Evolutionary conservation across 2,888 invertebrate species (phyloP).

Genomic region (Pyralis farinalis): DNA sequence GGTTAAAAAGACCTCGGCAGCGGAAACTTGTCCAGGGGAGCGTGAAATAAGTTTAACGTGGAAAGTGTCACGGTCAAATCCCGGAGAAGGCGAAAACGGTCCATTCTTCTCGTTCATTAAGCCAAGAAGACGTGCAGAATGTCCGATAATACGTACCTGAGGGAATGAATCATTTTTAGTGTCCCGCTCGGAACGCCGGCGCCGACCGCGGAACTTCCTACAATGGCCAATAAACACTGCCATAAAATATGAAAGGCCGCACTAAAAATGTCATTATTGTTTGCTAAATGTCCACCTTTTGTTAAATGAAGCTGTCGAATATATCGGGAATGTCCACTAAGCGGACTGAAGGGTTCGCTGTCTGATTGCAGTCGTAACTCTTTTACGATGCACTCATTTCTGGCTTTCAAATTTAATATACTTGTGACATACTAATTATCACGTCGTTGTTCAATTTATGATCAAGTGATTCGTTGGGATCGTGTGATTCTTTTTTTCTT

Average conservation of each 20-base stretch:
- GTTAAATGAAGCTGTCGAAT: constrained; percentile 73
- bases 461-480: constrained; percentile 1
- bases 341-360: constrained; percentile 45
- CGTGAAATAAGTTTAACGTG: constrained; percentile 8
- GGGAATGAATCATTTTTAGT: constrained; percentile 70
- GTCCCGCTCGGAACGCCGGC: constrained; percentile 46
- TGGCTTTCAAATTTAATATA: constrained; percentile 33
- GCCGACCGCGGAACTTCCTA: constrained; percentile 48
- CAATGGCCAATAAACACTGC: constrained; percentile 76
- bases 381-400: constrained; percentile 23
- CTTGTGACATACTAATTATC: constrained; percentile 44
- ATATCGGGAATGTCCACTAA: constrained; percentile 24
- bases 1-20: too few relatives aligned
- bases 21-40: too few relatives aligned
- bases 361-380: constrained; percentile 11
- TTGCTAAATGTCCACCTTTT: constrained; percentile 70
- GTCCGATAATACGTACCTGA: constrained; percentile 55
- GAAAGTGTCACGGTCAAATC: constrained; percentile 10
- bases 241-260: constrained; percentile 72
- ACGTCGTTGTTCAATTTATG: constrained; percentile 34
- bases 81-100: constrained; percentile 25
- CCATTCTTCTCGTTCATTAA: constrained; percentile 57
- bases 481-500: too few relatives aligned
- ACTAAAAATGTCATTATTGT: constrained; percentile 73
- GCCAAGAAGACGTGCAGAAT: constrained; percentile 52